A percentile compares a stretch with the other conserved stretches of the same genome.
Conservation (phyloP, 2,797 vertebrate genomes). For the Mormyrus proboscirostris region DNA sequence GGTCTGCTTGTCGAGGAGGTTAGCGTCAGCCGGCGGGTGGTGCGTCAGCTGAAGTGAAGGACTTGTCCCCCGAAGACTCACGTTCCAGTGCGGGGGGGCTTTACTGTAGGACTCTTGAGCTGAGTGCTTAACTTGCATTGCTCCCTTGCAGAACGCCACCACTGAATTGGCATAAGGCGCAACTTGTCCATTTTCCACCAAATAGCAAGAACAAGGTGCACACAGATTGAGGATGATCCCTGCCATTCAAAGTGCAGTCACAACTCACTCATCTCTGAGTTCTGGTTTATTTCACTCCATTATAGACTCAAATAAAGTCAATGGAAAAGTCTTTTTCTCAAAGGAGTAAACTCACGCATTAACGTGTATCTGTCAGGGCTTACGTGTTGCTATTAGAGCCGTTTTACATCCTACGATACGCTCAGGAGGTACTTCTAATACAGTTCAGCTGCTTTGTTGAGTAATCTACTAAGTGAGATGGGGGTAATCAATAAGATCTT, state of each 20-base stretch:
- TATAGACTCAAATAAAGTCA: not conserved
- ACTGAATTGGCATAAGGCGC: not conserved
- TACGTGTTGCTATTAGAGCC: not conserved
- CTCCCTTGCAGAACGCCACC: not conserved
- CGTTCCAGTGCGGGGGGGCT: not conserved
- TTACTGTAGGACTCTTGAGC: not conserved
- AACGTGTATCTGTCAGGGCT: not conserved
- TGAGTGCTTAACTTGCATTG: not conserved
- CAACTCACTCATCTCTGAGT: not conserved
- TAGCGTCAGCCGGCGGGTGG: not conserved
- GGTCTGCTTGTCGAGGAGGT: not conserved
- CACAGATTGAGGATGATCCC: not conserved
- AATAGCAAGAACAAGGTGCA: not conserved
- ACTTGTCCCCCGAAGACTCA: not conserved
- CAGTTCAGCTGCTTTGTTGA: not conserved
- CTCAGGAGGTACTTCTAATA: not conserved
- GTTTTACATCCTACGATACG: not conserved
- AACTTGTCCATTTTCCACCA: not conserved
- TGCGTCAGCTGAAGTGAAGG: not conserved
- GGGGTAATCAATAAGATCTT: conserved; percentile 33
- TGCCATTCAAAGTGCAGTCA: not conserved
- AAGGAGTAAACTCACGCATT: not conserved
- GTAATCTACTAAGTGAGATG: conserved; percentile 28
- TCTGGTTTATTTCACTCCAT: not conserved
- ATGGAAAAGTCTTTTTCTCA: not conserved